These are phyloP conservation scores for Sabatieria punctata DNA, from an alignment of 2,888 invertebrate genomes.

Conservation along the genomic window DNA sequence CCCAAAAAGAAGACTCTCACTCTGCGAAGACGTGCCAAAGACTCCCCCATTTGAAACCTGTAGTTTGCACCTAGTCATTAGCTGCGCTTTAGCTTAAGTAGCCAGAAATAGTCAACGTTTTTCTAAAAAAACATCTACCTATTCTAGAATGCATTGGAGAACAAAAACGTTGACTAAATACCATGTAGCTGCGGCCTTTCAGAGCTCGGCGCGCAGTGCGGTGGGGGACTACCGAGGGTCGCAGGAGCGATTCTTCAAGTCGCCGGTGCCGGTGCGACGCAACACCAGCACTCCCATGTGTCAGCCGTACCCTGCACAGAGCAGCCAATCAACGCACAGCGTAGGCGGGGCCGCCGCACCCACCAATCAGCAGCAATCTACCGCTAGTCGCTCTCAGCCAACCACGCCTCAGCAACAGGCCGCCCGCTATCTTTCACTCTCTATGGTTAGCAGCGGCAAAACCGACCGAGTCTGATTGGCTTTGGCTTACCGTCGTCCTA, in stretches of 20 bases:
- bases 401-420: neutral
- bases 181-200: too few species aligned
- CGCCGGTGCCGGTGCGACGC: slow-evolving; percentile 16
- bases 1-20: too few species aligned
- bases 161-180: too few species aligned
- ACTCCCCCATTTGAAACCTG: too few species aligned
- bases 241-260: slow-evolving; percentile 12
- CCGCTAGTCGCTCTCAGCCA: neutral
- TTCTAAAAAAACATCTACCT: too few species aligned
- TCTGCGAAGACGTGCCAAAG: too few species aligned
- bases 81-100: too few species aligned
- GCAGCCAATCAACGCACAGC: neutral
- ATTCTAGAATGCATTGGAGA: too few species aligned
- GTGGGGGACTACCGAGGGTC: neutral
- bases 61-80: too few species aligned
- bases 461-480: neutral
- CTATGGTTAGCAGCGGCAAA: neutral
- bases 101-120: too few species aligned
- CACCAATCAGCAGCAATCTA: neutral
- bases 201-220: too few species aligned
- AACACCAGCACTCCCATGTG: slow-evolving; percentile 14
- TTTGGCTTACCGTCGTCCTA: too few species aligned
- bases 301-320: neutral
- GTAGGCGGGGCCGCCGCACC: neutral
- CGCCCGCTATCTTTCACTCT: neutral